Conservation (phyloP, 2,113 vertebrate species). For the Myxocyprinus asiaticus region DNA sequence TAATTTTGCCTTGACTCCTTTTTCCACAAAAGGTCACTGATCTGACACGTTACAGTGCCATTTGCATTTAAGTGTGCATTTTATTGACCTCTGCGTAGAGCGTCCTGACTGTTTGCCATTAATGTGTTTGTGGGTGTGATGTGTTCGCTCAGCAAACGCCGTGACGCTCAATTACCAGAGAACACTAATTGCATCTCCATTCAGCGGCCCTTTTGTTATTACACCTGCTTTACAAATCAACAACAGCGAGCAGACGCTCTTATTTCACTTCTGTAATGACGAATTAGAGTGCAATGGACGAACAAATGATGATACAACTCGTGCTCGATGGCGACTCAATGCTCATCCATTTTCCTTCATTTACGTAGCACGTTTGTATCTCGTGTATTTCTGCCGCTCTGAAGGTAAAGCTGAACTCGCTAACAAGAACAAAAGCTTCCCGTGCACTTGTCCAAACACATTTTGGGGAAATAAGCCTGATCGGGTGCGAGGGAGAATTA, state of each 20-base stretch:
- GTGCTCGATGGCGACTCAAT: slow-evolving; percentile 76
- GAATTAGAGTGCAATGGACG: slow-evolving; percentile 81
- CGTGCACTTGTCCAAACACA: slow-evolving; percentile 64
- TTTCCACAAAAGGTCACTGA: slow-evolving; percentile 1
- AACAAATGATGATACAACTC: slow-evolving; percentile 88
- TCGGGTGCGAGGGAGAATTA: slow-evolving; percentile 88
- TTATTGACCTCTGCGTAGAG: slow-evolving; percentile 73
- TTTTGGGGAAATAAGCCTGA: slow-evolving; percentile 81
- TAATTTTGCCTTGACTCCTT: slow-evolving; percentile 6
- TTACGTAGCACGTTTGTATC: slow-evolving; percentile 63
- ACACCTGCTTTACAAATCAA: slow-evolving; percentile 67
- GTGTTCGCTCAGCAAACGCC: slow-evolving; percentile 86
- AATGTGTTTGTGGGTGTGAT: slow-evolving; percentile 80
- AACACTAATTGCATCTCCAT: no score
- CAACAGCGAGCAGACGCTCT: slow-evolving; percentile 52
- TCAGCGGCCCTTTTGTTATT: slow-evolving; percentile 55
- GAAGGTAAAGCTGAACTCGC: slow-evolving; percentile 64
- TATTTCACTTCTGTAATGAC: slow-evolving; percentile 87
- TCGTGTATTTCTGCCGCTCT: slow-evolving; percentile 60
- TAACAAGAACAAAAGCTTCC: slow-evolving; percentile 71
- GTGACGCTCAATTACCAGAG: slow-evolving; percentile 82
- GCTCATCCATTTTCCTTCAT: slow-evolving; percentile 73
- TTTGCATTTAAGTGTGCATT: slow-evolving; percentile 74
- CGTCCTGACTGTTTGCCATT: slow-evolving; percentile 83
- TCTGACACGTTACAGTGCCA: slow-evolving; percentile 56